phyloP scores from a whole-genome alignment of 2,113 vertebrate species.

The Trachemys scripta region DNA sequence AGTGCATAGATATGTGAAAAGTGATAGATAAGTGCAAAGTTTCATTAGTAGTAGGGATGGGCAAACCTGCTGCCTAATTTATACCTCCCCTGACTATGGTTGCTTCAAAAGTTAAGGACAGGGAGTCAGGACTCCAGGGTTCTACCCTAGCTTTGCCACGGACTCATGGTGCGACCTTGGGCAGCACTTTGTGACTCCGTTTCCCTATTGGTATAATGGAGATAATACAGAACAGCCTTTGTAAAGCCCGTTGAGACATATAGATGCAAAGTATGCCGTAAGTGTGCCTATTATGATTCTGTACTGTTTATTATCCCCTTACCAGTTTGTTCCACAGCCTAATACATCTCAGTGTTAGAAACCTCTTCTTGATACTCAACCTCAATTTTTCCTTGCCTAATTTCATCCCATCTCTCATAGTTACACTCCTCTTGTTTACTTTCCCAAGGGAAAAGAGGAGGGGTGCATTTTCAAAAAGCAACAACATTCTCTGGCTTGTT shows the following conservation, averaged over 20 bases:
- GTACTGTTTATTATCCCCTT: slow-evolving; percentile 40
- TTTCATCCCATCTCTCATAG: slow-evolving; percentile 14
- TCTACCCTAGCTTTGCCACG: background rate
- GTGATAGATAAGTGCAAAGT: background rate
- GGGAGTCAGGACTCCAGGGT: background rate
- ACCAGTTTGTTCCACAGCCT: slow-evolving; percentile 28
- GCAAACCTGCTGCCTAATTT: background rate
- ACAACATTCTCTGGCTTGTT: slow-evolving; percentile 6
- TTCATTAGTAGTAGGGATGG: background rate
- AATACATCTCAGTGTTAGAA: slow-evolving; percentile 27
- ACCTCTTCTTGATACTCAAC: background rate
- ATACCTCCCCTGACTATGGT: background rate
- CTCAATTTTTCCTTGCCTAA: slow-evolving; percentile 1
- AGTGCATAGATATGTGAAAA: background rate
- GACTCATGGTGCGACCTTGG: background rate
- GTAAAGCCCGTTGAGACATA: background rate
- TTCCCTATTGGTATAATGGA: background rate
- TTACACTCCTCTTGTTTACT: background rate
- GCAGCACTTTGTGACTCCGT: background rate
- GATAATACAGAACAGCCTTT: background rate
- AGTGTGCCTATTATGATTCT: slow-evolving; percentile 31
- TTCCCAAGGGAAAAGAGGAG: slow-evolving; percentile 20
- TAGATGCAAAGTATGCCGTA: background rate
- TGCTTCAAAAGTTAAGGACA: background rate
- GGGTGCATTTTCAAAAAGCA: background rate